Evolutionary conservation across 2,113 vertebrate genomes (phyloP), one percentile per base, ranked within the genome.

Genomic region (Callopanchax toddi): DNA sequence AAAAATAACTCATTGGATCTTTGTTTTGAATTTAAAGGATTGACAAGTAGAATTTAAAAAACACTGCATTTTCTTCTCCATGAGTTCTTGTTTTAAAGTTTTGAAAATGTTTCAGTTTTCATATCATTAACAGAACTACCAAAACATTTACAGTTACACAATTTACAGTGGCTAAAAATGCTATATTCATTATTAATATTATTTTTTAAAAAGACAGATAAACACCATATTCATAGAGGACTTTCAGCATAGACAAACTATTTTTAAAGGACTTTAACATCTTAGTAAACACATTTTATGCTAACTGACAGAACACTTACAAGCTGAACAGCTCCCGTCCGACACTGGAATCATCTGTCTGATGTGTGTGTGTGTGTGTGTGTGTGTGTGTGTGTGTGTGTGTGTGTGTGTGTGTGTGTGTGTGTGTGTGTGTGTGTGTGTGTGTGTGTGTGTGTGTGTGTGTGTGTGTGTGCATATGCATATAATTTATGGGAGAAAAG

Each of bases 401-500:
- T 40, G 16, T n/a, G 4, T 6, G 20, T 48, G 37, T 32, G 10
- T 20, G 22, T 11, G 29, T 40, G 16, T n/a, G 4, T 6, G 20
- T 48, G 37, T 32, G 10, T 20, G 22, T 11, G 29, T 40, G 16
- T n/a, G 4, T 6, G 20, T 48, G 37, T 32, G 10, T 20, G 22
- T 11, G 29, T 40, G 16, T n/a, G 4, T 6, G 20, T 48, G 37
- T 32, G 10, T 20, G 22, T 11, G 29, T 40, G 16, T n/a, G 4
- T 6, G 20, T 48, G 37, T 32, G 10, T 20, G 22, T 11, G 29
- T 40, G 16, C 5, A 11, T 53, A n/a, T 2, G 63, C 61, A 48
- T 43, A 52, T 71, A 56, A 37, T 78, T 78, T 59, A 67, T 40
- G 52, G 36, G 15, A 34, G n/a, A 59, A 60, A 71, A 34, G 20